Base-by-base conservation (phyloP, 2,888 invertebrate genomes). In the Drosophila eohydei region DNA sequence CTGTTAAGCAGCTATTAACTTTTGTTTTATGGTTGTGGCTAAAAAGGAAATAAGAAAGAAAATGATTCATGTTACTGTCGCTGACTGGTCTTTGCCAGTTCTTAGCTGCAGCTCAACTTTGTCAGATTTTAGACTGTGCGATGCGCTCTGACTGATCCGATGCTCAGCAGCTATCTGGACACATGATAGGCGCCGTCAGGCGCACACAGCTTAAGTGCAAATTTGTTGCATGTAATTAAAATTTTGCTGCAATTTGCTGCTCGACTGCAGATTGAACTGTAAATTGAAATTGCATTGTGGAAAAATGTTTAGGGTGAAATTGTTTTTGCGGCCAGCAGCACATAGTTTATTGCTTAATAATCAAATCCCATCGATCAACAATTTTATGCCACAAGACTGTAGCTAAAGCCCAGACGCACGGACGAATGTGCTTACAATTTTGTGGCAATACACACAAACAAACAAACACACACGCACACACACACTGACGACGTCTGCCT, bases 11-110 rank as follows among this genome's bases (percentile, higher is more conserved):
- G 74, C 89, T 80, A 86, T 89, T 86, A 89, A 83, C 74, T 86
- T 88, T 87, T 83, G 89, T 86, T 89, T 86, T 87, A 86, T 87
- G 84, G 67, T 26, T 67, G 57, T 57, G 52, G 64, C 69, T 58
- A 71, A 68, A 67, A 34, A 32, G 43, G 52, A 38, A 34, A 54
- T 9, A 48, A 48, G 6, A 58, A 52, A 44, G 26, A 28, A 34
- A 75, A 80, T 89, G 83, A 87, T 86, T 81, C 87, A 90, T 74
- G 63, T 61, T 64, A 44, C 62, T 55, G 74, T 71, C 63, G 48
- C 63, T 32, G 52, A 67, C 54, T 71, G 71, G 71, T 36, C 34
- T 21, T 72, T 78, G 55, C 62, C 63, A 64, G 74, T 61, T 73
- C 62, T 67, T 71, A 61, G 26, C n/a, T n/a, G 40, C 54, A 58